Evolutionary conservation across 2,113 vertebrate genomes (phyloP), one percentile per base, ranked within the genome.

Genomic region (Phoxinus phoxinus): DNA sequence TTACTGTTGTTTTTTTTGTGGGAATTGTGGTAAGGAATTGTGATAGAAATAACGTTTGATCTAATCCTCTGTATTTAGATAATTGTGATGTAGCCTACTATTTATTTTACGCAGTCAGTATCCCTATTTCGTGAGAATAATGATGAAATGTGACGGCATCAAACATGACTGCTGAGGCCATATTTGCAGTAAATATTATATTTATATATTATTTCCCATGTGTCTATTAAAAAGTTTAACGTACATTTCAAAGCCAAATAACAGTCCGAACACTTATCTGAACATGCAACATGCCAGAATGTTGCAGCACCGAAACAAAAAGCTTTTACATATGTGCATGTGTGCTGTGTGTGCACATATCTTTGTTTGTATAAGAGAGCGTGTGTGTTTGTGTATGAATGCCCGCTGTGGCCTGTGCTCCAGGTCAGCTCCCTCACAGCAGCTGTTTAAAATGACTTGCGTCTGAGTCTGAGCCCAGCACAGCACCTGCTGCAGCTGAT

Each of bases 401-500:
- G 73, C 37, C 44, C 35, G 4, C 58, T 61, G 58, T 69, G 30
- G 37, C 25, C 48, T 73, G 78, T 41, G 27, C 80, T 75, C 85
- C 84, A 61, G 71, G 65, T 84, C 65, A n/a, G 56, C 53, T 87
- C 35, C 56, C 75, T 85, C 61, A 81, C 90, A 91, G 86, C 90
- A 75, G 75, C 32, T 67, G 81, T 74, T 58, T 87, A 44, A 84
- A 86, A 81, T 74, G 79, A 79, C 89, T 78, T 80, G 86, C 46
- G 61, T 86, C 71, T 84, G 84, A 19, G 76, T 37, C 84, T 81
- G 81, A 46, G 37, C 78, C 71, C 61, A 51, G 27, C 80, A 80
- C 89, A 83, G 88, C 90, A 88, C 89, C 88, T 87, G 79, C 77
- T 91, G 93, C 89, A 83, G 75, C 88, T 90, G 91, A 93, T 92